Evolutionary conservation across 1,140 invertebrate genomes (phyloP).

Genomic region (Hirudo medicinalis): DNA sequence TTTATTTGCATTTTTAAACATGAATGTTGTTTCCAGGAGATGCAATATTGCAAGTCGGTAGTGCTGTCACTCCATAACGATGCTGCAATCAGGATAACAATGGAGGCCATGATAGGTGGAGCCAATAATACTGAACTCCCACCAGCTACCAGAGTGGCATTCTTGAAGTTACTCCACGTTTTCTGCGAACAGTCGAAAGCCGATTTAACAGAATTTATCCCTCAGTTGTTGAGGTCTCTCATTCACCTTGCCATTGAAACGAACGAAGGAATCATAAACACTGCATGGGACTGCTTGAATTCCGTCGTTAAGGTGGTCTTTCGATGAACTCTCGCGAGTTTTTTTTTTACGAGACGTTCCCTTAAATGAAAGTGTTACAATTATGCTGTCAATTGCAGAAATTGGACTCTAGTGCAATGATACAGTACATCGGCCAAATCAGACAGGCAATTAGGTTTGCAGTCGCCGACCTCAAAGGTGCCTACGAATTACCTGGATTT

Average conservation of each 20-base stretch:
- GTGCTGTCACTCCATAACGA: constrained; percentile 74
- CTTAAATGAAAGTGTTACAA: background rate
- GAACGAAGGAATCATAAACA: constrained; percentile 65
- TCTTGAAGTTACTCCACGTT: constrained; percentile 69
- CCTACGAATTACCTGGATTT: constrained; percentile 74
- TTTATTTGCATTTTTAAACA: too few relatives aligned
- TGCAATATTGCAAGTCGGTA: constrained; percentile 85
- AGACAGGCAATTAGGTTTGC: constrained; percentile 79
- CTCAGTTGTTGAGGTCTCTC: constrained; percentile 71
- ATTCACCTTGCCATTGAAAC: constrained; percentile 68
- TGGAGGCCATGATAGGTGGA: constrained; percentile 72
- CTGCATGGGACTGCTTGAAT: constrained; percentile 75
- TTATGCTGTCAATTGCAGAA: constrained; percentile 43
- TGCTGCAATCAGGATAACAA: constrained; percentile 58
- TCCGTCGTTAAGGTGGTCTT: constrained; percentile 68
- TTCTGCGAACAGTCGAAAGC: constrained; percentile 76
- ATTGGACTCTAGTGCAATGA: constrained; percentile 63
- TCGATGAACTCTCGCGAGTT: background rate
- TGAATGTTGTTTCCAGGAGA: constrained; percentile 43
- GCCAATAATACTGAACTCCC: constrained; percentile 9
- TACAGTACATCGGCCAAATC: constrained; percentile 70
- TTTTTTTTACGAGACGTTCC: background rate
- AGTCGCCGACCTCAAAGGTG: constrained; percentile 63
- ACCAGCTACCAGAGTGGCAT: constrained; percentile 51
- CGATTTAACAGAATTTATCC: constrained; percentile 66